Evolutionary conservation across 2,113 vertebrate species (phyloP).

Genomic region (Gorsachius goisagi): DNA sequence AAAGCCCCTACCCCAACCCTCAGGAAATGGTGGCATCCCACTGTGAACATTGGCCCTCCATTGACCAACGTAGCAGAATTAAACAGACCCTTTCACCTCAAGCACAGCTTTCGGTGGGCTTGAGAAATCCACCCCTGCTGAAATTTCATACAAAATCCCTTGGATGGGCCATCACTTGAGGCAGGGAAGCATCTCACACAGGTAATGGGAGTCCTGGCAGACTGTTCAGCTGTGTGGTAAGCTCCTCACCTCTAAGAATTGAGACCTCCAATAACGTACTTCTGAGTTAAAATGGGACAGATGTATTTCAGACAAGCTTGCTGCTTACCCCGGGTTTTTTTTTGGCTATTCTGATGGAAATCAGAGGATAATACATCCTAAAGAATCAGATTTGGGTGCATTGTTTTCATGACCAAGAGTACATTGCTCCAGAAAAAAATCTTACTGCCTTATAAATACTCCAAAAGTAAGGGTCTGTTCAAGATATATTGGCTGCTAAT

Average conservation of each 20-base stretch:
- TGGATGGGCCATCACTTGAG: neutral
- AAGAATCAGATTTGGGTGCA: neutral
- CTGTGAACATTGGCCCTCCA: neutral
- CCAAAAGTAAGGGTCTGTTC: neutral
- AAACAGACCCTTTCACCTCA: neutral
- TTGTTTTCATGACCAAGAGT: neutral
- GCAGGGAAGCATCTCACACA: neutral
- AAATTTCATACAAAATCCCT: neutral
- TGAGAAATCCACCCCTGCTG: neutral
- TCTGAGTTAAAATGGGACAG: neutral
- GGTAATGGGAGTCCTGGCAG: neutral
- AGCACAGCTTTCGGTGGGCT: neutral
- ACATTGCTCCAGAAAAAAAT: neutral
- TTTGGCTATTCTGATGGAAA: neutral
- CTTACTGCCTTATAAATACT: neutral
- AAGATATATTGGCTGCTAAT: neutral
- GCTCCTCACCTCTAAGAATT: neutral
- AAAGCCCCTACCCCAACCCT: neutral
- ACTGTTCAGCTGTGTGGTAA: fast-evolving
- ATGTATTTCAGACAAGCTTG: neutral
- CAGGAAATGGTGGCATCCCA: fast-evolving
- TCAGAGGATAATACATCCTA: neutral
- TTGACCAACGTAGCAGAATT: neutral
- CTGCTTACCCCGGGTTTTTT: neutral
- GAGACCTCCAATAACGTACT: neutral